Evolutionary conservation across 2,113 vertebrate genomes (phyloP).

Genomic region (Periophthalmus modestus): DNA sequence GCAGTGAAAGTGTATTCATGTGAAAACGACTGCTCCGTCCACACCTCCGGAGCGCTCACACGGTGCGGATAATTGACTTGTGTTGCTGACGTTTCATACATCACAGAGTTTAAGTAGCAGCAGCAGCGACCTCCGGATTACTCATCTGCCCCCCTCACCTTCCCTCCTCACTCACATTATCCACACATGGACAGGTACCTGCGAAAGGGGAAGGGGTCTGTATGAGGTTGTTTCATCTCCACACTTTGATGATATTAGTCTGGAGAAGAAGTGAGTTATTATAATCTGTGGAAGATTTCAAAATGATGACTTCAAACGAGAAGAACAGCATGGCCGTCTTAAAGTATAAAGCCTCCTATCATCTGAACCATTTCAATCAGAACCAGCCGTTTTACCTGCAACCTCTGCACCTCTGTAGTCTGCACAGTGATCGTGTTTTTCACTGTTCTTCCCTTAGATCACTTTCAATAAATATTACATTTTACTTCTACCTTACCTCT

Average conservation of each 20-base stretch:
- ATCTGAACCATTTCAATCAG: neutral
- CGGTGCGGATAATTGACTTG: slow-evolving; percentile 50
- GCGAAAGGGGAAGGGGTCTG: neutral
- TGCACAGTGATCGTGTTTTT: neutral
- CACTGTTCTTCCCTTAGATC: too few relatives aligned
- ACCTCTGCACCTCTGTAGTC: neutral
- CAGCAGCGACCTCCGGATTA: slow-evolving; percentile 40
- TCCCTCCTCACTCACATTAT: neutral
- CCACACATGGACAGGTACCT: slow-evolving; percentile 18
- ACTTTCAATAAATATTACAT: neutral
- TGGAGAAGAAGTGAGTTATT: neutral
- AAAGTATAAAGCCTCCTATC: neutral
- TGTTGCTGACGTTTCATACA: slow-evolving; percentile 40
- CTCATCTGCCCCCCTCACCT: slow-evolving; percentile 17
- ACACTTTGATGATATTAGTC: neutral
- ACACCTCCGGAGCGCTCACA: slow-evolving; percentile 33
- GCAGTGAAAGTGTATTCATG: slow-evolving; percentile 34
- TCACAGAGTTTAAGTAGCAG: slow-evolving; percentile 47
- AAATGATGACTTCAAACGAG: neutral
- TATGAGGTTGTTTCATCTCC: neutral
- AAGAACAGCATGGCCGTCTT: neutral
- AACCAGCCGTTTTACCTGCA: neutral
- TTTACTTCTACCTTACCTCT: too few relatives aligned
- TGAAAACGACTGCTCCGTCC: slow-evolving; percentile 26
- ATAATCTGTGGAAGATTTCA: neutral